Evolutionary conservation across 2,113 vertebrate species (phyloP), one percentile per base, ranked within the genome.

Genomic region (Epinephelus cyanopodus): DNA sequence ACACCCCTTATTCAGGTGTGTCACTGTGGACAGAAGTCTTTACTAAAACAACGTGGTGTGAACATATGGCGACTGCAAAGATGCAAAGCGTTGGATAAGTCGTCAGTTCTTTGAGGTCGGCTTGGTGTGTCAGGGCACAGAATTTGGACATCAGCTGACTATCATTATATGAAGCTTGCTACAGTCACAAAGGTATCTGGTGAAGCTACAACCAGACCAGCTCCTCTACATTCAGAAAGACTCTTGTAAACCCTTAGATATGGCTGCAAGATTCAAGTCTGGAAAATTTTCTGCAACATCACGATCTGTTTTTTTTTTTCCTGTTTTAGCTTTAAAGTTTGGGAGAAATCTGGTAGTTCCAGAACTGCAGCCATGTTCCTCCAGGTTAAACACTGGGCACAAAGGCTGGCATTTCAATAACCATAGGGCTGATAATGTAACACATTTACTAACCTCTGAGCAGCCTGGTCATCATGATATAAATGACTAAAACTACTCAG

Each of bases 71-170:
- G 0, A 29, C 47, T 33, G 25, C 21, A 12, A 54, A n/a, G 21
- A 54, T n/a, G 21, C 21, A 23, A 15, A 66, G 14, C 17, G 1
- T 67, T 50, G n/a, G 6, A 48, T 21, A 5, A 19, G 66, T 53
- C 9, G 14, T 39, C n/a, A 10, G 6, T 11, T 62, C 6, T 27
- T 47, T 21, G 21, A 61, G 21, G 65, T 61, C 76, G 25, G 76
- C 76, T 78, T 69, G 54, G 65, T 78, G 76, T 69, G n/a, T 78
- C 65, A 10, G 76, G 65, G 29, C 65, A 69, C 74, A 5, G 2
- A 27, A 15, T 65, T 48, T 63, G 45, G 19, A 6, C 5, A 14
- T 52, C n/a, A 19, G 25, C 15, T 9, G n/a, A 4, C 9, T 42
- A 12, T 18, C 29, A 29, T 29, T 29, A 29, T 29, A 29, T 29